A percentile compares a stretch with the other conserved stretches of the same genome.
Conservation (phyloP, 2,797 vertebrate genomes). For the Cephalopachus bancanus region DNA sequence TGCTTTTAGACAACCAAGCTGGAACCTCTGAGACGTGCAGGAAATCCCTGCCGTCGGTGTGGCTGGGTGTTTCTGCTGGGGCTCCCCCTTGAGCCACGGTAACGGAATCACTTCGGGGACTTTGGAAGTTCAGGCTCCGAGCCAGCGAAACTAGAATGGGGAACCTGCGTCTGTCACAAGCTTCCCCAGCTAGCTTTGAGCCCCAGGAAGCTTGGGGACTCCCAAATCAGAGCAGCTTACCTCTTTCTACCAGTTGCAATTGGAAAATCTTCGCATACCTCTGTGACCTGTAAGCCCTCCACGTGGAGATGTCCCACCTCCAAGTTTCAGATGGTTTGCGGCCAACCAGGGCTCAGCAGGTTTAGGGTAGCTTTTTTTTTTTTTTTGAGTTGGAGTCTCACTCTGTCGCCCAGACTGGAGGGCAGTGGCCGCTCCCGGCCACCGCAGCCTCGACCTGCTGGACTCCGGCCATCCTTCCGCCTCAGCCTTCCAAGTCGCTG, state of each 20-base stretch:
- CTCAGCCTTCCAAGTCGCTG: neutral
- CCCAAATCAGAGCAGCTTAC: neutral
- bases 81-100: neutral
- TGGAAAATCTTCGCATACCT: too few relatives aligned
- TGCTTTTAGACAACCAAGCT: neutral
- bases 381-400: neutral
- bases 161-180: neutral
- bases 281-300: too few relatives aligned
- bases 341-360: neutral
- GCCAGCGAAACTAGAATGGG: too few relatives aligned
- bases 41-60: too few relatives aligned
- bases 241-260: too few relatives aligned
- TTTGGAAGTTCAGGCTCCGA: neutral
- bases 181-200: neutral
- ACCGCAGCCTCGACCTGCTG: neutral
- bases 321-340: too few relatives aligned
- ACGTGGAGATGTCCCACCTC: too few relatives aligned
- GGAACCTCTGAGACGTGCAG: neutral
- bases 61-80: neutral
- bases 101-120: neutral
- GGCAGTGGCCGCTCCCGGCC: neutral
- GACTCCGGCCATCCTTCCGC: neutral
- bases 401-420: neutral
- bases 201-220: neutral
- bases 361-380: neutral